Conservation (phyloP, 2,888 invertebrate species). For the Eudasyphora cyanicolor region DNA sequence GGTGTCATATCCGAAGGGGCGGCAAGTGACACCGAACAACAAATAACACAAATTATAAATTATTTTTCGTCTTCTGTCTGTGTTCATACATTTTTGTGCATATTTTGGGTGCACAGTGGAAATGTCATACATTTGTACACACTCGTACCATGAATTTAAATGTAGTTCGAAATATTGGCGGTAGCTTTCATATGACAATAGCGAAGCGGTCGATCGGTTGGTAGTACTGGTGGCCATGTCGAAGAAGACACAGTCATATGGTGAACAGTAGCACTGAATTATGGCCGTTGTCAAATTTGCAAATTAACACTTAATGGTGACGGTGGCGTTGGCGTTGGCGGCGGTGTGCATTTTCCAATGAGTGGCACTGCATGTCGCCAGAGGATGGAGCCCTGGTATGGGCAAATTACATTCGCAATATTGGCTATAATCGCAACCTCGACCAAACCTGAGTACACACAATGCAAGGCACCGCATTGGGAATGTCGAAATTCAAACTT, state of each 20-base stretch:
- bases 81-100: background rate
- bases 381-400: background rate
- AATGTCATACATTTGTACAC: constrained; percentile 21
- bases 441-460: background rate
- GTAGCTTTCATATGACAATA: no score
- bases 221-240: background rate
- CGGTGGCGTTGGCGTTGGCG: no score
- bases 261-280: constrained; percentile 62
- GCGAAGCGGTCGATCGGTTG: background rate
- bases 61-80: background rate
- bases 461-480: background rate
- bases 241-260: background rate
- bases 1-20: no score
- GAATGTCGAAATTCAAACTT: background rate
- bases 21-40: constrained; percentile 7
- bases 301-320: constrained; percentile 68
- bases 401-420: constrained; percentile 37
- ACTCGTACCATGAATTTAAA: constrained; percentile 52
- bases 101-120: constrained; percentile 7
- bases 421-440: constrained; percentile 48
- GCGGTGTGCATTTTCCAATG: background rate
- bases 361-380: background rate
- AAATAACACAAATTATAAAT: constrained; percentile 1
- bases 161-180: no score
- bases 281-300: constrained; percentile 67